These are phyloP conservation scores for human DNA, from an alignment of 2,113 vertebrate species.

Conservation along the genomic window DNA sequence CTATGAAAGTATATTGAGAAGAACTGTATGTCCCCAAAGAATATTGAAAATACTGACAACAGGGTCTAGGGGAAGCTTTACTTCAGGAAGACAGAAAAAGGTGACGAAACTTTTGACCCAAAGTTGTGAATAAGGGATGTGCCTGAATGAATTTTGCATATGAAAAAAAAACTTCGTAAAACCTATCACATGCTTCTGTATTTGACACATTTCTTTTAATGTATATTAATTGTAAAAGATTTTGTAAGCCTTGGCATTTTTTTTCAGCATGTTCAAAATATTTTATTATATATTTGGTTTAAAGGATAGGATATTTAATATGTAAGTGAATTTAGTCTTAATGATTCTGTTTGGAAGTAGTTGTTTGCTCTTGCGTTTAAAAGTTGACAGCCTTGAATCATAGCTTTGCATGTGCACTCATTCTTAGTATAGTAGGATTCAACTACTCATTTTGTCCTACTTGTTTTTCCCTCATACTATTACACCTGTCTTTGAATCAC, in stretches of 20 bases:
- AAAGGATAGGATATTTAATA: not conserved
- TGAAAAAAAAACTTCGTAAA: not conserved
- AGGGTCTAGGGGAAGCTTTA: not conserved
- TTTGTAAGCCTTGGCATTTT: not conserved
- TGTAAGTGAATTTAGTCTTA: constrained; percentile 18
- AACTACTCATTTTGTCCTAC: not conserved
- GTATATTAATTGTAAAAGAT: not conserved
- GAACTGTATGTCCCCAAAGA: not conserved
- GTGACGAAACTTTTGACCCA: not conserved
- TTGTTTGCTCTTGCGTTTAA: not conserved
- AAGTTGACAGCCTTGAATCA: not conserved
- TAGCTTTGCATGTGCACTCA: not conserved
- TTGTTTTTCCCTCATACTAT: not conserved
- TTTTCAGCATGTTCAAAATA: constrained; percentile 1
- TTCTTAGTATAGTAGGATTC: not conserved
- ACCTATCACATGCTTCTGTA: not conserved
- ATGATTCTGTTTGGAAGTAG: not conserved
- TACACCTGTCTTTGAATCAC: not conserved
- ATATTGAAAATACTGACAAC: constrained; percentile 6
- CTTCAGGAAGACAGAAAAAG: not conserved
- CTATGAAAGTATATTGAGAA: not conserved
- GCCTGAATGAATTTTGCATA: not conserved
- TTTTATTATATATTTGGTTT: constrained; percentile 9
- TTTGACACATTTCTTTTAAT: constrained; percentile 42
- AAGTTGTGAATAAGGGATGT: not conserved